Evolutionary conservation across 2,113 vertebrate genomes (phyloP), one percentile per base, ranked within the genome.

Genomic region (Rhabdornis inornatus): DNA sequence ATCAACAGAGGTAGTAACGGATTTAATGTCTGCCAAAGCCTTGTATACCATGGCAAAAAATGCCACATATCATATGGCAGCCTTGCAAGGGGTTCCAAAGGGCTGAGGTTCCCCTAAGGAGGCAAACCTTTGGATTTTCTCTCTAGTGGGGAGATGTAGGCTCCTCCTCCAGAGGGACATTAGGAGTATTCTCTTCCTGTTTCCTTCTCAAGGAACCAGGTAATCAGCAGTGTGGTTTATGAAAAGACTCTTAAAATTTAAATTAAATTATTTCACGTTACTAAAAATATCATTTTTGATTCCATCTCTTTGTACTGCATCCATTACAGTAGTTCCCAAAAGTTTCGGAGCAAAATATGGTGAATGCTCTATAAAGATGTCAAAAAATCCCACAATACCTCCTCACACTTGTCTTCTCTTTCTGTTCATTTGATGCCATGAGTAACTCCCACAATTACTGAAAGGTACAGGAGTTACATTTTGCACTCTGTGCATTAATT

Each of bases 401-500:
- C 71, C 76, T 93, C 72, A 76, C 53, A 50, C 8, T 75, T 66
- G 33, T 50, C 22, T 25, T 53, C 28, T 27, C 80, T 84, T 69
- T 20, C 59, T 53, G 28, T 35, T 63, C 75, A 70, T 42, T 15
- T 74, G 42, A 42, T 45, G 37, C 42, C 33, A 5, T 40, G 63
- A 84, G 65, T 19, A 83, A 79, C 40, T 93, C 23, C 31, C 2
- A 3, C 66, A 61, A 56, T 17, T 45, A 21, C 79, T 86, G 75
- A 80, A 74, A 88, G 33, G 75, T 83, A 74, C 53, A 74, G 71
- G 50, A 88, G 49, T 49, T 91, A 79, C 7, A 35, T 57, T 93
- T 88, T 71, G 70, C 75, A 91, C 56, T 87, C 39, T 50, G 56
- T 47, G 59, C 84, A 74, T 95, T 94, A 94, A 92, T 28, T 89